phyloP scores from a whole-genome alignment of 2,888 invertebrate species.

The Cataglyphis livida region DNA sequence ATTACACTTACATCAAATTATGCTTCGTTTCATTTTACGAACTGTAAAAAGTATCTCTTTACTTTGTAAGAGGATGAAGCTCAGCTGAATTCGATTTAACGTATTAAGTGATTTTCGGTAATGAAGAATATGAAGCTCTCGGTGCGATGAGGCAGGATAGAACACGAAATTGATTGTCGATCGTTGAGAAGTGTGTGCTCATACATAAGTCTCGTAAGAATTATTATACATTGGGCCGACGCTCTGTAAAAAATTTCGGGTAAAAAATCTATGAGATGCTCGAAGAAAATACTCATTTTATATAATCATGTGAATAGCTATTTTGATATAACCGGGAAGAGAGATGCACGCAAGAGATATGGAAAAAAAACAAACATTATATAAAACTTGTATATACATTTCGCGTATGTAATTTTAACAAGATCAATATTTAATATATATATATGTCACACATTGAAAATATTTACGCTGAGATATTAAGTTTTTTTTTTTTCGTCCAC shows the following conservation, averaged over 20 bases:
- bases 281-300: not conserved
- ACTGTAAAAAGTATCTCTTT: not conserved
- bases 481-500: not conserved
- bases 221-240: not conserved
- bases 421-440: not conserved
- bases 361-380: not conserved
- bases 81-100: not conserved
- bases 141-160: conserved; percentile 26
- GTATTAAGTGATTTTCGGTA: not conserved
- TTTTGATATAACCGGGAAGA: conserved; percentile 19
- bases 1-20: conserved; percentile 10
- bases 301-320: not conserved
- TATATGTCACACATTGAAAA: conserved; percentile 24
- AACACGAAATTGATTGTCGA: conserved; percentile 73
- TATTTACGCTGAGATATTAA: not conserved
- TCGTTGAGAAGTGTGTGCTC: conserved; percentile 39
- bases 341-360: conserved; percentile 8
- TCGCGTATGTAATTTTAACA: not conserved
- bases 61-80: not conserved
- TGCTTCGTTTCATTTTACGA: not conserved
- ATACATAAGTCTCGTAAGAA: conserved; percentile 3
- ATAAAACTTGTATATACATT: not conserved
- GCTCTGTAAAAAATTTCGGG: conserved; percentile 39
- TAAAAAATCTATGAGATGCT: conserved; percentile 3
- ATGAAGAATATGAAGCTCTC: conserved; percentile 23